Evolutionary conservation across 1,140 invertebrate genomes (phyloP), one percentile per base, ranked within the genome.

Genomic region (Eumeta japonica): DNA sequence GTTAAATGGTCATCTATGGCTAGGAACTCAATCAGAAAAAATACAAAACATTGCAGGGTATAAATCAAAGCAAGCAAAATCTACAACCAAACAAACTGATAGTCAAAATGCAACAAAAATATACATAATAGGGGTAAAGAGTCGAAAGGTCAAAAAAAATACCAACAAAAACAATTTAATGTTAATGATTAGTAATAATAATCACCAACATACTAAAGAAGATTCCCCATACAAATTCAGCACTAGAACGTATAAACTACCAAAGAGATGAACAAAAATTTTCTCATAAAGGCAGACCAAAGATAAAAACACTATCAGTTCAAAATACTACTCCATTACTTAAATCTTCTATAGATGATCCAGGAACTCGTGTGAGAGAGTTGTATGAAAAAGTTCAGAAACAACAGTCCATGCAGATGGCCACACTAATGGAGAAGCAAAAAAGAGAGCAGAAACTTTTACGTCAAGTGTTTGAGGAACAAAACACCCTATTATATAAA

Each of bases 401-500:
- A 29, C 73, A 81, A 38, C 81, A 83, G 43, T 68, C 79, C n/a
- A 65, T 67, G 16, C 76, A 83, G 55, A 81, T 83, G 78, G 56
- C 61, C 0, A 76, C 71, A 20, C 46, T 84, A 29, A 60, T 83
- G 3, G 72, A 76, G 33, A 78, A 79, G 20, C 81, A 84, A 46
- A 76, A 78, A 37, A 73, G 64, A 9, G 81, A 83, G 46, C 81
- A 83, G 45, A 50, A 73, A 11, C 51, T 76, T 2, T 58, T 84
- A 28, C 78, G 81, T 45, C 73, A 82, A 44, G 71, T 79, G 17
- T 83, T 83, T 52, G 78, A 82, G 37, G 78, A 78, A 28, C 81
- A 83, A 45, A 81, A 83, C 43, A 70, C 74, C 39, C 55, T 79
- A 36, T 47, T 83, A 12, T 60, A 81, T 28, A 67, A 62, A 10